Percentiles rank a stretch among this genome's conserved stretches.
phyloP scores from a whole-genome alignment of 2,113 vertebrate species.

The Rhinolophus sinicus region DNA sequence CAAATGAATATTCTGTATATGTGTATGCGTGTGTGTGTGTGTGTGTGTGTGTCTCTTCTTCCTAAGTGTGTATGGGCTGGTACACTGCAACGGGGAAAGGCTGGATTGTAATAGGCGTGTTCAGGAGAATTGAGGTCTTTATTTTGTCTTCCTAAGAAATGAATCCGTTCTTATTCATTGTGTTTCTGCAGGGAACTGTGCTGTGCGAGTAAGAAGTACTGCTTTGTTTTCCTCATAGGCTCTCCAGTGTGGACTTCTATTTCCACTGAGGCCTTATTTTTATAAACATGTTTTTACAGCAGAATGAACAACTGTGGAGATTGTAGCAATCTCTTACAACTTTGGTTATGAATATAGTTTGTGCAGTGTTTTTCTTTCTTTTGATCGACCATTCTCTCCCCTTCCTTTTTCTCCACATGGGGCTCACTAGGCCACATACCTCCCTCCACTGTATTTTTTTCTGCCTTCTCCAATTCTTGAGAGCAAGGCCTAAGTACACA shows the following conservation, averaged over 20 bases:
- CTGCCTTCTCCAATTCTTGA: background rate
- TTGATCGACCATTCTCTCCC: background rate
- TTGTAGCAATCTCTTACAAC: background rate
- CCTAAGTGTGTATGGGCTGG: slow-evolving; percentile 21
- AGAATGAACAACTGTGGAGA: background rate
- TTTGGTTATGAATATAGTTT: slow-evolving; percentile 36
- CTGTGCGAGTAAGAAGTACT: background rate
- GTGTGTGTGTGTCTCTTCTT: background rate
- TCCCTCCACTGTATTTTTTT: background rate
- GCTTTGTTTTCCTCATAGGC: slow-evolving; percentile 58
- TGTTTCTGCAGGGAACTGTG: background rate
- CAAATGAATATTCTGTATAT: background rate
- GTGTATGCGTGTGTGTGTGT: background rate
- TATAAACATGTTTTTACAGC: slow-evolving; percentile 56
- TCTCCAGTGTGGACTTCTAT: slow-evolving; percentile 41
- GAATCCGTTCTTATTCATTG: background rate
- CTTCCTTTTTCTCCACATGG: background rate
- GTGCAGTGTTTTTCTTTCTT: background rate
- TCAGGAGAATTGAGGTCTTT: slow-evolving; percentile 31
- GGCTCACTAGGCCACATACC: background rate
- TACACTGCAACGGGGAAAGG: background rate
- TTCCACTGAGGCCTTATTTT: slow-evolving; percentile 52
- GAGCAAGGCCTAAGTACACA: background rate
- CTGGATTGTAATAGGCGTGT: slow-evolving; percentile 56
- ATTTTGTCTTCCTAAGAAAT: slow-evolving; percentile 40